Conservation (phyloP, 2,113 vertebrate genomes). For the Engraulis encrasicolus region DNA sequence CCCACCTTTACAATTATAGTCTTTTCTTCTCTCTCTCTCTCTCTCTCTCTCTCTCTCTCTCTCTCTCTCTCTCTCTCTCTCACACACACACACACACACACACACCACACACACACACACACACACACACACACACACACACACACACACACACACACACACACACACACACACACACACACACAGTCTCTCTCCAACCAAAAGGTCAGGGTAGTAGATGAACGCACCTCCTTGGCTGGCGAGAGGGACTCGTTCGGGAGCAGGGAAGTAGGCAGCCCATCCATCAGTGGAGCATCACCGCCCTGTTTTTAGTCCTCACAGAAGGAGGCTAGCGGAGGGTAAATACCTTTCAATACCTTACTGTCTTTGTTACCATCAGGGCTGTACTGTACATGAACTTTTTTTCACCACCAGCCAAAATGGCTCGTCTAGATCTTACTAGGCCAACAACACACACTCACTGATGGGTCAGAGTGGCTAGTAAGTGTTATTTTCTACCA, state of each 20-base stretch:
- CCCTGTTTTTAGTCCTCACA: no score
- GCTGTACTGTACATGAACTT: no score
- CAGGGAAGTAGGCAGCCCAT: neutral
- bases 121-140: neutral
- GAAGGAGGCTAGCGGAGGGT: no score
- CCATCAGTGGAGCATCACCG: neutral
- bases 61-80: neutral
- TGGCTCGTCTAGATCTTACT: no score
- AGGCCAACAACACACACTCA: no score
- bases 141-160: neutral
- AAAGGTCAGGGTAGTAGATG: neutral
- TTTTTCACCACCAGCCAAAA: no score
- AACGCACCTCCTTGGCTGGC: neutral
- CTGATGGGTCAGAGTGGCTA: no score
- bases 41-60: neutral
- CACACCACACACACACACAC: no score
- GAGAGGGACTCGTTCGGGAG: neutral
- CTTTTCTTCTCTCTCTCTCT: constrained; percentile 7
- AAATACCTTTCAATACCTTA: no score
- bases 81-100: neutral
- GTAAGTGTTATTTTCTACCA: no score
- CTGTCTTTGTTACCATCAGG: no score
- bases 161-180: neutral
- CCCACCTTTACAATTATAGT: neutral
- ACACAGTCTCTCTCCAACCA: neutral